Conservation (phyloP, 2,113 vertebrate genomes). For the Seriola aureovittata region DNA sequence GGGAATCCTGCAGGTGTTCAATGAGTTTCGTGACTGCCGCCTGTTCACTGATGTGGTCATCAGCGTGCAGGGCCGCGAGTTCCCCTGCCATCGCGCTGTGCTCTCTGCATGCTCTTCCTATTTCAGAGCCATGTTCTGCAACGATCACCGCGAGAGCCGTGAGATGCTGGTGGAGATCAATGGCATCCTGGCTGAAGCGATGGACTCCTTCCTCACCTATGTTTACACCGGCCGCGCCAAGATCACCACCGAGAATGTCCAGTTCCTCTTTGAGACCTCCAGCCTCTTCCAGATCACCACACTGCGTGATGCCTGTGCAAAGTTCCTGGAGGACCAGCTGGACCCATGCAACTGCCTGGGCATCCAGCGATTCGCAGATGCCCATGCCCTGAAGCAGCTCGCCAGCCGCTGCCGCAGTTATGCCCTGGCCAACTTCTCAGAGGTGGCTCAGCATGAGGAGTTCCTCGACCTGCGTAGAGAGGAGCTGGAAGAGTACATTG, state of each 20-base stretch:
- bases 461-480: constrained; percentile 92
- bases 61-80: constrained; percentile 94
- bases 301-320: constrained; percentile 95
- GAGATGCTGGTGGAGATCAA: constrained; percentile 98
- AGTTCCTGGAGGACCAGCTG: constrained; percentile 97
- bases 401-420: constrained; percentile 93
- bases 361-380: constrained; percentile 96
- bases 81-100: constrained; percentile 94
- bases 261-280: constrained; percentile 97
- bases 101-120: constrained; percentile 96
- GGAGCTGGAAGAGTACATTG: constrained; percentile 95
- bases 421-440: constrained; percentile 92
- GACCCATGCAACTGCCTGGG: constrained; percentile 98
- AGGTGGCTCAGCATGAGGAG: constrained; percentile 94
- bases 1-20: constrained; percentile 96
- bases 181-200: constrained; percentile 94
- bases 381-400: constrained; percentile 94
- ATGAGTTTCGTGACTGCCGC: constrained; percentile 94
- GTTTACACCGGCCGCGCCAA: constrained; percentile 97
- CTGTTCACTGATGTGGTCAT: constrained; percentile 97
- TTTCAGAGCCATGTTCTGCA: constrained; percentile 98
- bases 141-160: constrained; percentile 93
- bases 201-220: constrained; percentile 97
- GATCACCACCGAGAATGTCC: constrained; percentile 97
- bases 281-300: constrained; percentile 96